A percentile compares a stretch with the other conserved stretches of the same genome.
Conservation (phyloP, 2,888 invertebrate species). For the Lypha dubia region DNA sequence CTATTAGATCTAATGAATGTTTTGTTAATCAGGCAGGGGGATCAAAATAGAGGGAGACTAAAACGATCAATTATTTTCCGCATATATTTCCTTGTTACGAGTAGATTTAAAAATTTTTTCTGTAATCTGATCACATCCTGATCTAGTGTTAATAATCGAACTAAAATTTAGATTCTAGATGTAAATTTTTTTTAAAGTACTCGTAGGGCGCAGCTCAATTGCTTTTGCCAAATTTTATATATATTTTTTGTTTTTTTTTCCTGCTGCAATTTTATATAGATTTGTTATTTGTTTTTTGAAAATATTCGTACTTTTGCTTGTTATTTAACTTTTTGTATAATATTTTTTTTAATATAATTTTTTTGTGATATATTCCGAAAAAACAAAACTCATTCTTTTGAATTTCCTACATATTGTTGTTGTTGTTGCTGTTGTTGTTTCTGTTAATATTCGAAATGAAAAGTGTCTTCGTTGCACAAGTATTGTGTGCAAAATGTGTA, state of each 20-base stretch:
- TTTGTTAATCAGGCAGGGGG: no score
- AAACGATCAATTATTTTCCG: no score
- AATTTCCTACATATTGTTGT: no score
- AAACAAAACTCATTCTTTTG: conserved; percentile 11
- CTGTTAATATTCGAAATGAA: conserved; percentile 13
- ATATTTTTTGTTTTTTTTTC: conserved; percentile 5
- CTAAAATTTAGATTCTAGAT: no score
- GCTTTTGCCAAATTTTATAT: background rate
- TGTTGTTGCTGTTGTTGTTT: conserved; percentile 3
- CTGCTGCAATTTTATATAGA: conserved; percentile 44
- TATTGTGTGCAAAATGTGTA: conserved; percentile 49
- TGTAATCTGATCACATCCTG: no score
- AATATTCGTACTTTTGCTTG: conserved; percentile 26
- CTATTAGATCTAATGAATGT: no score
- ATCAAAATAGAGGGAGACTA: no score
- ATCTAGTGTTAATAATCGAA: no score
- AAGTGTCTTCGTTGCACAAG: conserved; percentile 6
- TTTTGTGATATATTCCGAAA: background rate
- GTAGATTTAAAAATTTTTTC: background rate
- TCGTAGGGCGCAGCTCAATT: background rate
- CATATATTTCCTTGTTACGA: background rate
- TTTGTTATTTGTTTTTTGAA: conserved; percentile 33
- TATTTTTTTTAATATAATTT: background rate
- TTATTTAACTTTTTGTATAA: conserved; percentile 35
- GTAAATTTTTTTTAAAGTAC: no score